Conservation (phyloP, 2,888 invertebrate species). For the Spialia ferax region DNA sequence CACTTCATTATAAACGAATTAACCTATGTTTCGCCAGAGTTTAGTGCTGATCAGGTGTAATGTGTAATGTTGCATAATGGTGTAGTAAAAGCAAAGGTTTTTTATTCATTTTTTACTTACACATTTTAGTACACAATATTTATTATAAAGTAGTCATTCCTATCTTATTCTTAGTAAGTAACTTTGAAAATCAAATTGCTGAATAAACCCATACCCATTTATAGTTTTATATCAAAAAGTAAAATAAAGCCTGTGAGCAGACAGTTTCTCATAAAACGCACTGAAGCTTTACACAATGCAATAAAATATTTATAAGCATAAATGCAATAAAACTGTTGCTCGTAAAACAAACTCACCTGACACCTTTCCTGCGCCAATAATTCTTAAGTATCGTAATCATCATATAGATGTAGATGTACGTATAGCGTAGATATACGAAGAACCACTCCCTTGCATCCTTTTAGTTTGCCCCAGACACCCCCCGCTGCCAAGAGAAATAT, state of each 20-base stretch:
- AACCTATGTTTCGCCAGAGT: slow-evolving; percentile 7
- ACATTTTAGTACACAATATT: no score
- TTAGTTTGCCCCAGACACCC: slow-evolving; percentile 68
- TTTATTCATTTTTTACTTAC: no score
- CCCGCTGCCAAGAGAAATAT: slow-evolving; percentile 75
- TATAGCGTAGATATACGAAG: slow-evolving; percentile 50
- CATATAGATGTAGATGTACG: slow-evolving; percentile 35
- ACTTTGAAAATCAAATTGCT: not conserved
- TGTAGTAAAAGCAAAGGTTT: not conserved
- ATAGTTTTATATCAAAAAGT: slow-evolving; percentile 11
- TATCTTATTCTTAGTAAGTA: not conserved
- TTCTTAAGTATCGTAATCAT: slow-evolving; percentile 40
- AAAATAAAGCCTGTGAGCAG: slow-evolving; percentile 30
- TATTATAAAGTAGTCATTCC: no score
- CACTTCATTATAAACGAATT: slow-evolving; percentile 26
- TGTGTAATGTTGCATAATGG: not conserved
- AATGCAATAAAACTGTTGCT: slow-evolving; percentile 40
- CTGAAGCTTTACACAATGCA: slow-evolving; percentile 36
- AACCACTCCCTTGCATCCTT: slow-evolving; percentile 61
- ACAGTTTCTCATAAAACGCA: slow-evolving; percentile 35
- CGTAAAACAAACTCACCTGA: slow-evolving; percentile 41
- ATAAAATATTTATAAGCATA: slow-evolving; percentile 42
- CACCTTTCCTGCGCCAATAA: slow-evolving; percentile 39
- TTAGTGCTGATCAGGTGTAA: not conserved
- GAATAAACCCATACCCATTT: not conserved